Evolutionary conservation across 2,113 vertebrate species (phyloP).

Genomic region (Callionymus lyra): DNA sequence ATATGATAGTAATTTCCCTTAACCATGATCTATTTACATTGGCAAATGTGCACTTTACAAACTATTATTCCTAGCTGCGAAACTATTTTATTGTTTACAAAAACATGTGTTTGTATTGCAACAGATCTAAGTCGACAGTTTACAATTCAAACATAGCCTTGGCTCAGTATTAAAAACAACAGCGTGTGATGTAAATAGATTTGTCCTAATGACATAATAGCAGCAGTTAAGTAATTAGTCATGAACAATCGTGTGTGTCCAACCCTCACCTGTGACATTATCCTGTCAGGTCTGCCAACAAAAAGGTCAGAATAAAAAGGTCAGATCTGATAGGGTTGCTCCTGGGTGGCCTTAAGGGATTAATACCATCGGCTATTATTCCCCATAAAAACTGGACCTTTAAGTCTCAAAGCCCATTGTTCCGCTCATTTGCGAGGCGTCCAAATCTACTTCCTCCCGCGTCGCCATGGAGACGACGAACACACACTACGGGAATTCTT

Average conservation of each 20-base stretch:
- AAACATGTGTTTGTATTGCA: too few relatives aligned
- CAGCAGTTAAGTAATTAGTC: too few relatives aligned
- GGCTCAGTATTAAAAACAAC: too few relatives aligned
- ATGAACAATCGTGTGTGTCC: constrained; percentile 10
- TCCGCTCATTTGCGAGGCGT: constrained; percentile 32
- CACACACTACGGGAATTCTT: constrained; percentile 10
- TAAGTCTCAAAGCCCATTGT: constrained; percentile 30
- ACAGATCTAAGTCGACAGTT: too few relatives aligned
- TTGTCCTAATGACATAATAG: constrained; percentile 9
- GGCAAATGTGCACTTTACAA: too few relatives aligned
- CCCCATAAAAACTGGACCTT: constrained; percentile 18
- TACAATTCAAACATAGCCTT: background rate
- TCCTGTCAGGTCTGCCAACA: constrained; percentile 6
- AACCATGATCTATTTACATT: too few relatives aligned
- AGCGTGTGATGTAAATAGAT: too few relatives aligned
- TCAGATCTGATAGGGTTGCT: constrained; percentile 40
- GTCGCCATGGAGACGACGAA: constrained; percentile 24
- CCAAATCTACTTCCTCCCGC: background rate
- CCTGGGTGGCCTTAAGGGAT: constrained; percentile 31
- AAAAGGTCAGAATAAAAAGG: constrained; percentile 28
- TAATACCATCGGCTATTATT: constrained; percentile 28
- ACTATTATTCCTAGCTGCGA: too few relatives aligned
- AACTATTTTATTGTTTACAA: too few relatives aligned
- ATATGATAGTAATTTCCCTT: too few relatives aligned
- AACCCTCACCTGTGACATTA: constrained; percentile 12